phyloP scores from a whole-genome alignment of 2,797 vertebrate genomes.

The Takifugu rubripes region DNA sequence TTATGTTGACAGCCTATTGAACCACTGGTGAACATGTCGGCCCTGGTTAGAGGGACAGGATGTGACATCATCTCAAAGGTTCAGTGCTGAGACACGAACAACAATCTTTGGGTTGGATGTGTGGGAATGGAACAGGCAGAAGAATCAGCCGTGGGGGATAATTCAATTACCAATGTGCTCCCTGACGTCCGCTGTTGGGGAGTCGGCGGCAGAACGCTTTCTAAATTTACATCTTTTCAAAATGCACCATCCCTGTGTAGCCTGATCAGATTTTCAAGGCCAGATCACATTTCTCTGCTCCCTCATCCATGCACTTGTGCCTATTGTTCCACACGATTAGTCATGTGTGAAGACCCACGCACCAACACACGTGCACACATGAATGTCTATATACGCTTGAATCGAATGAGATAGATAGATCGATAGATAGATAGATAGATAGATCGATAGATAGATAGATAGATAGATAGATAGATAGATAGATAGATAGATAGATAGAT shows the following conservation, averaged over 20 bases:
- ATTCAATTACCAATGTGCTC: constrained; percentile 7
- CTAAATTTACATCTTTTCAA: constrained; percentile 47
- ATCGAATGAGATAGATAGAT: constrained; percentile 1
- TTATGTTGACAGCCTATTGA: constrained; percentile 56
- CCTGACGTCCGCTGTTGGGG: constrained; percentile 40
- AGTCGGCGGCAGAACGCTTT: constrained; percentile 24
- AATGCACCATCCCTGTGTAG: constrained; percentile 44
- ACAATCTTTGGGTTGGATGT: constrained; percentile 8
- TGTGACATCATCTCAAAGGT: constrained; percentile 44
- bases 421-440: too few species aligned
- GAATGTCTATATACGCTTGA: constrained; percentile 7
- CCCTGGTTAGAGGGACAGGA: constrained; percentile 26
- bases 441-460: too few species aligned
- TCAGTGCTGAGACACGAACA: background rate
- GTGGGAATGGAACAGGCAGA: constrained; percentile 23
- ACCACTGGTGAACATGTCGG: constrained; percentile 32
- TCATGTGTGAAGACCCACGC: constrained; percentile 51
- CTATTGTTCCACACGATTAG: constrained; percentile 60
- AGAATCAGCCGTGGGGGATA: constrained; percentile 24
- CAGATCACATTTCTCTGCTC: constrained; percentile 44
- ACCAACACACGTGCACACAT: constrained; percentile 9
- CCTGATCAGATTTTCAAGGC: constrained; percentile 41
- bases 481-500: background rate
- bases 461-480: background rate
- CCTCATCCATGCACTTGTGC: constrained; percentile 35